Evolutionary conservation across 1,140 invertebrate genomes (phyloP).

Genomic region (Idris sp.): DNA sequence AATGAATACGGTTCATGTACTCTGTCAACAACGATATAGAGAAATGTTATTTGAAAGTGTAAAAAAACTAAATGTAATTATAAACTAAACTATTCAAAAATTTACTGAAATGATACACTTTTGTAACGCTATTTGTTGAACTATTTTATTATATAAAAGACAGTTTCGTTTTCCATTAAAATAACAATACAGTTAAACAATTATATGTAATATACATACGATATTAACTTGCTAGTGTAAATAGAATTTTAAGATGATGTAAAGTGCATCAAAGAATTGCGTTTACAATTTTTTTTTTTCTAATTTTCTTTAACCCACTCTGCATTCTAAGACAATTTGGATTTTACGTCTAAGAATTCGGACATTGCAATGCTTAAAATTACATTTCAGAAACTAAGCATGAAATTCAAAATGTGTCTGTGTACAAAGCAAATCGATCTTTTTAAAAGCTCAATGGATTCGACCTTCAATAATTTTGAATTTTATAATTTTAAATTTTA

Average conservation of each 20-base stretch:
- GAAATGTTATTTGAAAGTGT: no score
- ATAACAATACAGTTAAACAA: conserved; percentile 53
- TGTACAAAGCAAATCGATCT: conserved; percentile 49
- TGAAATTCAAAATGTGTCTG: conserved; percentile 50
- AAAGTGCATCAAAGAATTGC: conserved; percentile 31
- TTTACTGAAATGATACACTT: no score
- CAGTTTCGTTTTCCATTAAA: background rate
- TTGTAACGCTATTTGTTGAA: no score
- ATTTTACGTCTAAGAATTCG: conserved; percentile 50
- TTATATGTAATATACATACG: conserved; percentile 47
- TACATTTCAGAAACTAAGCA: conserved; percentile 49
- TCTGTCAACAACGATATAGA: no score
- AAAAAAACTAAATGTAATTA: no score
- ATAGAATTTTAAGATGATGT: conserved; percentile 57
- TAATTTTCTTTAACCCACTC: conserved; percentile 44
- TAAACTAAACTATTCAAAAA: no score
- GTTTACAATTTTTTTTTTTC: no score
- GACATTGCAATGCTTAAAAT: conserved; percentile 56
- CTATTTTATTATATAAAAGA: conserved; percentile 4
- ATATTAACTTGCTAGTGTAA: conserved; percentile 65
- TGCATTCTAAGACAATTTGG: conserved; percentile 18
- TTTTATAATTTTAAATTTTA: no score
- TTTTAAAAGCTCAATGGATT: conserved; percentile 40
- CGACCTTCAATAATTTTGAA: no score
- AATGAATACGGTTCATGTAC: no score